Percentiles rank a stretch among this genome's conserved stretches.
phyloP scores from a whole-genome alignment of 2,113 vertebrate genomes.

The Melanocharis versteri region DNA sequence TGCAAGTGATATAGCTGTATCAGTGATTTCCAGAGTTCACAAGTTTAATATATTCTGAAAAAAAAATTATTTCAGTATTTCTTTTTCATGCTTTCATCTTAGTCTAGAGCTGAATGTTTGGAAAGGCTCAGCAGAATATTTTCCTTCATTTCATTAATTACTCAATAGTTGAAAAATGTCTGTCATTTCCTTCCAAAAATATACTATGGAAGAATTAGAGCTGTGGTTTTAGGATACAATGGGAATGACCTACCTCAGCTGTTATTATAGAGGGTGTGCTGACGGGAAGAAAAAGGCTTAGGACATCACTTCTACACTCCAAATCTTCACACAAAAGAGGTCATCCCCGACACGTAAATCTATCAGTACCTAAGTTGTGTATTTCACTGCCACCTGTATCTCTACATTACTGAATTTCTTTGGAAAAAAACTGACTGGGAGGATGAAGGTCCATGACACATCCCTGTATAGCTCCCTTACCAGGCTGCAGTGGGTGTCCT shows the following conservation, averaged over 20 bases:
- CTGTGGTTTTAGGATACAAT: not conserved
- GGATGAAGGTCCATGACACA: not conserved
- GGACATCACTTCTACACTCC: not conserved
- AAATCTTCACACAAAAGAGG: not conserved
- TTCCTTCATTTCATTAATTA: conserved; percentile 24
- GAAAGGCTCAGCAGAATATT: not conserved
- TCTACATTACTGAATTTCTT: not conserved
- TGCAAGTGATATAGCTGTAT: not conserved
- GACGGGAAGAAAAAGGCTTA: not conserved
- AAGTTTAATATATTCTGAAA: not conserved
- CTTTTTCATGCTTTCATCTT: not conserved
- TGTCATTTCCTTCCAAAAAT: not conserved
- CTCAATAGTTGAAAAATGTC: not conserved
- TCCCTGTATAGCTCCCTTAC: not conserved
- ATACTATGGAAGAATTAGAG: not conserved
- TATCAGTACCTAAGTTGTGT: not conserved
- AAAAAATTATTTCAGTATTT: not conserved
- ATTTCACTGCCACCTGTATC: not conserved
- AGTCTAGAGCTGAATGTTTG: not conserved
- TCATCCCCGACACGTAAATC: not conserved
- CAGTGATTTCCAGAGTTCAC: conserved; percentile 8
- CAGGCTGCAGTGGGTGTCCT: not conserved
- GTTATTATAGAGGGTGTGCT: not conserved
- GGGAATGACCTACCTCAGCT: not conserved
- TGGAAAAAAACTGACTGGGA: not conserved